phyloP scores from a whole-genome alignment of 2,797 vertebrate species.

The Spheniscus humboldti region DNA sequence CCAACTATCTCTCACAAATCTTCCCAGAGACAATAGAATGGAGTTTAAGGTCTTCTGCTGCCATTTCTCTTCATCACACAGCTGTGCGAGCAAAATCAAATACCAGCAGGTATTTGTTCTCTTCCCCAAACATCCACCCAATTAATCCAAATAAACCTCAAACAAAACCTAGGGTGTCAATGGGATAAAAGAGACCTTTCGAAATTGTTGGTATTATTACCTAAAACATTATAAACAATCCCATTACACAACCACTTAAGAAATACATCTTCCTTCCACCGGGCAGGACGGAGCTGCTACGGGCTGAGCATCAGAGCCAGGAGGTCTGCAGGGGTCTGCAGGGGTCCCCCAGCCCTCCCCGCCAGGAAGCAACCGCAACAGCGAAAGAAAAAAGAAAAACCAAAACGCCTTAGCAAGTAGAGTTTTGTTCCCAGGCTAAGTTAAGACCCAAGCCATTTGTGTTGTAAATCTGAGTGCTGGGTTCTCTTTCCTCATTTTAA shows the following conservation, averaged over 20 bases:
- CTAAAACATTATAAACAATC: background rate
- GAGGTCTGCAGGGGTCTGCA: background rate
- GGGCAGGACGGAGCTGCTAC: background rate
- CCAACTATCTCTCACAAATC: background rate
- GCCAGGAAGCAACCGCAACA: accelerated
- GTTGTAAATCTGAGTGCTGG: background rate
- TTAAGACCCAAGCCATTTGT: background rate
- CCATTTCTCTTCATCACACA: background rate
- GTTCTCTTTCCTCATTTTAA: background rate
- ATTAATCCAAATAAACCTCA: slow-evolving; percentile 42
- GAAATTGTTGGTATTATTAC: background rate
- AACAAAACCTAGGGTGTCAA: background rate
- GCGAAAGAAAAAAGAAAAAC: background rate
- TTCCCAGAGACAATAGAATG: background rate
- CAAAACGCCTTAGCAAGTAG: background rate
- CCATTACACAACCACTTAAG: background rate
- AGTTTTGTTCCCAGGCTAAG: background rate
- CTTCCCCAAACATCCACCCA: background rate
- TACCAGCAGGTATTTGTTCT: background rate
- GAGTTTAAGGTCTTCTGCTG: background rate
- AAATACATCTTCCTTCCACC: background rate
- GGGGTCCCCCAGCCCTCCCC: background rate
- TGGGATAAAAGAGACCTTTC: background rate
- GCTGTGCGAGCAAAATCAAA: background rate
- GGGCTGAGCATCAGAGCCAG: background rate